Evolutionary conservation across 2,113 vertebrate genomes (phyloP).

Genomic region (Hippocampus abdominalis): DNA sequence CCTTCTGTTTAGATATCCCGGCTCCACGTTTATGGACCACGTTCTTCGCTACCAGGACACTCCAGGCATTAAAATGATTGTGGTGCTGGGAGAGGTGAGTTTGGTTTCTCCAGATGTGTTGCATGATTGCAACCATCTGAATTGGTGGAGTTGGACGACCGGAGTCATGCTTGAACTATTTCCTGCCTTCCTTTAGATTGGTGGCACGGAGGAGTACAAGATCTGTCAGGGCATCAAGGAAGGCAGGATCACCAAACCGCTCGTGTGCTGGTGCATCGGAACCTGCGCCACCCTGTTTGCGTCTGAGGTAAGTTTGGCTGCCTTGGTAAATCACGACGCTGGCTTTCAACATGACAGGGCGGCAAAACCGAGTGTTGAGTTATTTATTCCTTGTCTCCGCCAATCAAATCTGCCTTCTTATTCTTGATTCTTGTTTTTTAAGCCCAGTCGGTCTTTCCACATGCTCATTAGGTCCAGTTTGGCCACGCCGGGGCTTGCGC

Average conservation of each 20-base stretch:
- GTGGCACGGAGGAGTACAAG: slow-evolving; percentile 93
- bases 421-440: neutral
- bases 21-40: slow-evolving; percentile 96
- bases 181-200: slow-evolving; percentile 74
- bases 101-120: neutral
- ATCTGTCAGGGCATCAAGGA: slow-evolving; percentile 88
- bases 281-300: slow-evolving; percentile 98
- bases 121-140: neutral
- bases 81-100: slow-evolving; percentile 92
- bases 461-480: slow-evolving; percentile 85
- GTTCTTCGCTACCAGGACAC: slow-evolving; percentile 94
- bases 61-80: slow-evolving; percentile 92
- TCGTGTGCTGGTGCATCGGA: slow-evolving; percentile 98
- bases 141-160: neutral
- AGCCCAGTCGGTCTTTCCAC: neutral
- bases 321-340: neutral
- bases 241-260: slow-evolving; percentile 88
- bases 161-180: neutral
- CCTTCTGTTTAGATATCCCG: slow-evolving; percentile 80
- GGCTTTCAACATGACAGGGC: too few relatives aligned
- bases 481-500: slow-evolving; percentile 97
- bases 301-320: slow-evolving; percentile 81
- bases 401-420: too few relatives aligned
- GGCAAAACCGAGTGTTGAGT: too few relatives aligned
- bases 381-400: neutral